phyloP scores from a whole-genome alignment of 2,113 vertebrate species.

The Turdus rufiventris region DNA sequence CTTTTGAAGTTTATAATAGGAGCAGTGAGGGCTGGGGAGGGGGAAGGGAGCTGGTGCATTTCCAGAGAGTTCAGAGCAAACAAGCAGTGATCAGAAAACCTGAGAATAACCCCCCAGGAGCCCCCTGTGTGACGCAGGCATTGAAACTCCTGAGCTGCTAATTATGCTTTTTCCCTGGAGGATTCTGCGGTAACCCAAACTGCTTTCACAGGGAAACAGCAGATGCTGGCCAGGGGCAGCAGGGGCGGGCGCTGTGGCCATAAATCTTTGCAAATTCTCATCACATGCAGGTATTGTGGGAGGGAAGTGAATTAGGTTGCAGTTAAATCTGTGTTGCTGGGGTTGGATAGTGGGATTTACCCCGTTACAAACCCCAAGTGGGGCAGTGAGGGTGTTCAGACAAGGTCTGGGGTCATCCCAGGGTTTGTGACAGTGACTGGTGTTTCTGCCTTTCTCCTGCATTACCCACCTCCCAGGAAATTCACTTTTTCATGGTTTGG shows the following conservation, averaged over 20 bases:
- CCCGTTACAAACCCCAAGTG: fast-evolving
- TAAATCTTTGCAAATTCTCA: slow-evolving; percentile 60
- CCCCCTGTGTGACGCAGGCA: not conserved
- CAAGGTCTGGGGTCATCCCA: not conserved
- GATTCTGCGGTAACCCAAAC: slow-evolving; percentile 10
- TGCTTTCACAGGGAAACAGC: not conserved
- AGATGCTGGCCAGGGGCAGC: not conserved
- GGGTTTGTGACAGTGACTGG: fast-evolving
- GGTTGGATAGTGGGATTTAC: not conserved
- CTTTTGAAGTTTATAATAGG: slow-evolving; percentile 29
- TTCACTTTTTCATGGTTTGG: not conserved
- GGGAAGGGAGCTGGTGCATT: not conserved
- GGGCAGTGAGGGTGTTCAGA: not conserved
- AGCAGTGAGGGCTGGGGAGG: not conserved
- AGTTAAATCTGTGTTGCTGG: not conserved
- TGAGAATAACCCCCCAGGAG: not conserved
- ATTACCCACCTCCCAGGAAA: not conserved
- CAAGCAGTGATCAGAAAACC: slow-evolving; percentile 46
- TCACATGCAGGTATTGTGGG: not conserved
- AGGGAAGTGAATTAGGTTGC: not conserved
- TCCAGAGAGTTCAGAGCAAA: slow-evolving; percentile 37
- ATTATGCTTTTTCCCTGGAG: slow-evolving; percentile 12
- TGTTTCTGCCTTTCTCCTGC: not conserved
- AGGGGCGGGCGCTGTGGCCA: not conserved
- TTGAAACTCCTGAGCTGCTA: slow-evolving; percentile 40